A percentile compares a stretch with the other conserved stretches of the same genome.
These are phyloP conservation scores for Argentina silus DNA, from an alignment of 2,797 vertebrate genomes.

Conservation along the genomic window DNA sequence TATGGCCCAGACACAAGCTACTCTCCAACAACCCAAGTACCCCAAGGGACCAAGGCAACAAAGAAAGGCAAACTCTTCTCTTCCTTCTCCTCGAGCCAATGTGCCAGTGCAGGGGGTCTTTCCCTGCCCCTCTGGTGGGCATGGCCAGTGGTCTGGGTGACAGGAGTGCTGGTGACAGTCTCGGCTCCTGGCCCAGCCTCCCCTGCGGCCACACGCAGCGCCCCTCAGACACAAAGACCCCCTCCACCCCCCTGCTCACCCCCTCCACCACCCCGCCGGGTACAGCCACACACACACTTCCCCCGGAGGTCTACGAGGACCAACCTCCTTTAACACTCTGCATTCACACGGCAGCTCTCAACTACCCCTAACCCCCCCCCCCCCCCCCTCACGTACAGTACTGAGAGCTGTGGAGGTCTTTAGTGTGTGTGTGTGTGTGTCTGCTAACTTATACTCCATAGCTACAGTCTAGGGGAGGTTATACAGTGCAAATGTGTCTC, in stretches of 20 bases:
- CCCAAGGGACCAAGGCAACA: neutral
- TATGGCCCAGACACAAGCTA: too few species aligned
- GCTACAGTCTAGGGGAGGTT: too few species aligned
- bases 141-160: neutral
- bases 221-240: neutral
- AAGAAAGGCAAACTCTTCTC: neutral
- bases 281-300: neutral
- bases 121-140: neutral
- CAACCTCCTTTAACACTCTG: too few species aligned
- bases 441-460: too few species aligned
- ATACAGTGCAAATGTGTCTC: too few species aligned
- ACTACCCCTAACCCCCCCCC: too few species aligned
- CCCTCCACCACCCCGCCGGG: neutral
- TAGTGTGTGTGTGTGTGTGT: too few species aligned
- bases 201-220: constrained; percentile 2
- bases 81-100: neutral
- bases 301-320: too few species aligned
- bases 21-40: neutral
- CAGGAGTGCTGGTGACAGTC: neutral
- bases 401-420: too few species aligned
- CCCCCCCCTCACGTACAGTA: too few species aligned
- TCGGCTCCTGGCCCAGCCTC: neutral
- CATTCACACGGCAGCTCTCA: too few species aligned
- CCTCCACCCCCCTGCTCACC: neutral
- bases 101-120: constrained; percentile 5